phyloP scores from a whole-genome alignment of 2,113 vertebrate genomes.

The Mustela lutreola region DNA sequence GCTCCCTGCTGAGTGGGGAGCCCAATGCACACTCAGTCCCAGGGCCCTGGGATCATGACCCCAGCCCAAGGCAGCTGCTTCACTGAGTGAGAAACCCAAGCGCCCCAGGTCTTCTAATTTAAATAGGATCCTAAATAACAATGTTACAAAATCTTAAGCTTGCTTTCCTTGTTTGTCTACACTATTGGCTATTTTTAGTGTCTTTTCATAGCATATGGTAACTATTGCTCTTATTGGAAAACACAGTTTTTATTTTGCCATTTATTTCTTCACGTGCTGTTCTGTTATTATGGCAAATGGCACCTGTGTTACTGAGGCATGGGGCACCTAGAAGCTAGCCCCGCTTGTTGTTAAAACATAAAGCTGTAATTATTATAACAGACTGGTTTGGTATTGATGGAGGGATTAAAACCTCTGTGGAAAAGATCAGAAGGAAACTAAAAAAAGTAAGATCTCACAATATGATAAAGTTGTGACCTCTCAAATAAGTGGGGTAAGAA shows the following conservation, averaged over 20 bases:
- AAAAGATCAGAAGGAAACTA: constrained; percentile 15
- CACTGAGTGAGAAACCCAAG: no score
- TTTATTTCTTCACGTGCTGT: not conserved
- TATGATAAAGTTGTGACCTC: not conserved
- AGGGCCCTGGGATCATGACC: no score
- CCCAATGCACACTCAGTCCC: no score
- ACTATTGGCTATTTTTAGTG: not conserved
- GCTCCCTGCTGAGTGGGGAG: no score
- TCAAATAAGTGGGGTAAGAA: constrained; percentile 7
- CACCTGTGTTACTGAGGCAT: not conserved
- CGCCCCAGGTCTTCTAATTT: not conserved
- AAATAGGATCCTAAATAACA: constrained; percentile 38
- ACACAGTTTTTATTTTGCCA: not conserved
- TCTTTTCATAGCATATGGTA: not conserved
- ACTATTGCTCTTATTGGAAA: constrained; percentile 13
- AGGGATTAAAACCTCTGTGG: not conserved
- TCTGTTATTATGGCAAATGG: not conserved
- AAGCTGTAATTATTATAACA: not conserved
- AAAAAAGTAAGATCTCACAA: not conserved
- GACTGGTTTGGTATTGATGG: not conserved
- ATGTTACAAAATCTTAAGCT: constrained; percentile 3
- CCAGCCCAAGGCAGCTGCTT: no score
- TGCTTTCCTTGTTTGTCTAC: not conserved
- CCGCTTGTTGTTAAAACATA: not conserved
- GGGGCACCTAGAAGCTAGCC: not conserved